Evolutionary conservation across 2,888 invertebrate species (phyloP), one percentile per base, ranked within the genome.

Genomic region (Bellardia pandia): DNA sequence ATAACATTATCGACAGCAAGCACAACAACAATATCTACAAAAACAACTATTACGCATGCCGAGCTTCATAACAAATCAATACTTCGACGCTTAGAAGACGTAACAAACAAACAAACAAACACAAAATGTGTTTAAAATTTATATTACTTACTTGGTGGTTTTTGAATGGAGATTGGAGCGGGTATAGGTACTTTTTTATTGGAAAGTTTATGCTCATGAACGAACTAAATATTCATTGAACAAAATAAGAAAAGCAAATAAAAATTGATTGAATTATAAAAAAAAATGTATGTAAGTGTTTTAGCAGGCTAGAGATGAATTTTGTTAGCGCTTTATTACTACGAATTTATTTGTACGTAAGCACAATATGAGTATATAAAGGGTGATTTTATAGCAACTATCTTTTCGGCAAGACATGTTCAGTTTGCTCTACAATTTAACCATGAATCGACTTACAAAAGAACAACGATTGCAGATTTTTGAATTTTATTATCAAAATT

Each of bases 11-110:
- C 6, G 23, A 23, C 23, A 23, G 23, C 23, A 13, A 58, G 14
- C 14, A 60, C 8, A 2, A 33, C 33, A 33, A 4, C 33, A 5
- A 33, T 5, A 5, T 1, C 58, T 30, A 64, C 14, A 68, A 53
- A 58, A 76, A 75, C 58, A 82, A 74, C 77, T 86, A 82, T 64
- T 69, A 86, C 62, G 56, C 79, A 83, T 75, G 71, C 77, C 9
- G 48, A 81, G 76, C 79, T 69, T 79, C 60, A 71, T 23, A 53
- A 45, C 60, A 64, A 78, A 78, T 77, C 45, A 75, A 60, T 72
- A 72, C 42, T 53, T 77, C 33, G 3, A 51, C 5, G 40, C 14
- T 45, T 40, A 75, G 2, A 42, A 51, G 7, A 51, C 45, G 2
- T 13, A 30, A 53, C 11, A 16, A 48, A 58, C 23, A 23, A 23